Percentiles rank a stretch among this genome's conserved stretches.
Evolutionary conservation across 2,797 vertebrate species (phyloP).

Genomic region (Falco columbarius): DNA sequence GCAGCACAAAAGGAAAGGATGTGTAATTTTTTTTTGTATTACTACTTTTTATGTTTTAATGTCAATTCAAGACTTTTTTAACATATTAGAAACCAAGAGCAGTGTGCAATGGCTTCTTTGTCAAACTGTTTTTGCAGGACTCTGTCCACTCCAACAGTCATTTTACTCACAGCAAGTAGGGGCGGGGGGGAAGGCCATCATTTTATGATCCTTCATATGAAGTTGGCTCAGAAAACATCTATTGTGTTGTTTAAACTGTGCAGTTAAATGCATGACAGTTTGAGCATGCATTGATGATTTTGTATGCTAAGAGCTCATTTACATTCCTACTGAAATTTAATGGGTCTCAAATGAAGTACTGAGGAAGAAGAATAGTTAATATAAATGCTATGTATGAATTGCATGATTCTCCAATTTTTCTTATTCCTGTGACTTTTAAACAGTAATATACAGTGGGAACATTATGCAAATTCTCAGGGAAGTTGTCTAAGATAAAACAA

Average conservation of each 20-base stretch:
- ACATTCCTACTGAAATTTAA: conserved; percentile 7
- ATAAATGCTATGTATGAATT: conserved; percentile 25
- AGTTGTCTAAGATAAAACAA: neutral
- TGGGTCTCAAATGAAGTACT: conserved; percentile 42
- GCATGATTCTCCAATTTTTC: conserved; percentile 28
- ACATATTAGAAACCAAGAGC: neutral
- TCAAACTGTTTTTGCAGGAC: neutral
- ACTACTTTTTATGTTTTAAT: neutral
- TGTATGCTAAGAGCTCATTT: conserved; percentile 33
- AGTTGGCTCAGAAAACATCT: neutral
- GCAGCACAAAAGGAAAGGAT: neutral
- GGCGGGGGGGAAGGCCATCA: neutral
- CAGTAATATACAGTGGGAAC: neutral
- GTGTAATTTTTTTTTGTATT: neutral
- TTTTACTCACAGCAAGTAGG: neutral
- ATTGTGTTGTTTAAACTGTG: conserved; percentile 37
- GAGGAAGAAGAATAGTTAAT: conserved; percentile 37
- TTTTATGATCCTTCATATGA: neutral
- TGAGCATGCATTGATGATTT: conserved; percentile 43
- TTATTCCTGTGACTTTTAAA: conserved; percentile 18
- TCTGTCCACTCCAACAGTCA: neutral
- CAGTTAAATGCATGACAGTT: conserved; percentile 32
- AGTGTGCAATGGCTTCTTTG: neutral
- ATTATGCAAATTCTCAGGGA: neutral
- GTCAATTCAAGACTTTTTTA: neutral